Evolutionary conservation across 1,140 invertebrate species (phyloP).

Genomic region (Drosophila bifasciata): DNA sequence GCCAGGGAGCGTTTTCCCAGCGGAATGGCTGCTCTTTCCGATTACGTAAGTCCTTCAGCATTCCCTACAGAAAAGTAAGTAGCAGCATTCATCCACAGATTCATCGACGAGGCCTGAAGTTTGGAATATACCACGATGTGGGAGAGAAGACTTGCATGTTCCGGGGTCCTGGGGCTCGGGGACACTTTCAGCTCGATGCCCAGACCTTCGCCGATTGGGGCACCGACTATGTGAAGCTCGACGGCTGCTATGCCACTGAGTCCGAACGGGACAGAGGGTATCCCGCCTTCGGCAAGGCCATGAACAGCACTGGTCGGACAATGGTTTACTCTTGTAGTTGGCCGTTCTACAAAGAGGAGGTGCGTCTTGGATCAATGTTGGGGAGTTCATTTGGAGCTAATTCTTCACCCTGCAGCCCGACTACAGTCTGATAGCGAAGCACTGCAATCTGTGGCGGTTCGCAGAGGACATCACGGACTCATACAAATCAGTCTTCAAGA

Average conservation of each 20-base stretch:
- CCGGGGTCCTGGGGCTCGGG: conserved; percentile 95
- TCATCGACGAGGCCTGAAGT: conserved; percentile 95
- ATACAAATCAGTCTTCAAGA: conserved; percentile 93
- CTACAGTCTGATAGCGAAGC: conserved; percentile 92
- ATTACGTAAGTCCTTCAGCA: conserved; percentile 91
- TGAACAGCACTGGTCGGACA: conserved; percentile 69
- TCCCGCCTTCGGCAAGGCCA: conserved; percentile 51
- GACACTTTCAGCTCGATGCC: conserved; percentile 92
- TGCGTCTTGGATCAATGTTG: conserved; percentile 85
- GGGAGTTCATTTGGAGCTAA: neutral
- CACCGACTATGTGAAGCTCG: conserved; percentile 98
- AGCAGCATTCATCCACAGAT: conserved; percentile 86
- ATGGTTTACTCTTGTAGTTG: conserved; percentile 99
- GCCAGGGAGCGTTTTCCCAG: conserved; percentile 94
- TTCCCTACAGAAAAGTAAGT: neutral
- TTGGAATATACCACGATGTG: conserved; percentile 98
- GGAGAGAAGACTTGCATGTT: conserved; percentile 97
- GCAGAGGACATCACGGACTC: conserved; percentile 97
- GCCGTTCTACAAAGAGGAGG: conserved; percentile 96
- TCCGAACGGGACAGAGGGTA: conserved; percentile 47
- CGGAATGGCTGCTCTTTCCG: conserved; percentile 94
- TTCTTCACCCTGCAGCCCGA: conserved; percentile 88
- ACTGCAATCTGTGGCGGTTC: conserved; percentile 98
- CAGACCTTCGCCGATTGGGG: conserved; percentile 97
- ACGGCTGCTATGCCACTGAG: conserved; percentile 92